Base-by-base conservation (phyloP, 2,797 vertebrate species). In the Malurus leucopterus region DNA sequence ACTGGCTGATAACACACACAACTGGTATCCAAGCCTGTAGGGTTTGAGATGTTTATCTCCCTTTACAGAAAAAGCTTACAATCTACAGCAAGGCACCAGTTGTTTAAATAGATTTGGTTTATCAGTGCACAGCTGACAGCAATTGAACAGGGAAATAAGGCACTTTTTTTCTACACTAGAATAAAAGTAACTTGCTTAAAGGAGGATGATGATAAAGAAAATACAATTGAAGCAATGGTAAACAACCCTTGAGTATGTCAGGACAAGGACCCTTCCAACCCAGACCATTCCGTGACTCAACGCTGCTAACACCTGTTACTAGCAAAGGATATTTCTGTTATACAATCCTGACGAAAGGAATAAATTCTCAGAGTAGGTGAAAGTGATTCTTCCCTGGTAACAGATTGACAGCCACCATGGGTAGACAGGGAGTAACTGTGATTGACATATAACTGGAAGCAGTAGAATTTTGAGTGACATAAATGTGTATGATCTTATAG, bases 361-460 rank as follows among this genome's bases (percentile, higher is more conserved):
- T 64, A 49, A 58, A 87, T 91, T 93, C 77, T 80, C 38, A 90
- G 46, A 84, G 67, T 17, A 54, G 43, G 38, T 86, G 85, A 67
- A 84, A 92, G 72, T 49, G 86, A 59, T 89, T 92, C 46, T 91
- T 59, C 53, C 44, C 61, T 79, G 58, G 36, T 88, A 92, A 86
- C 51, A 95, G 83, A 78, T 83, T 94, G 92, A 84, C 91, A 93
- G 49, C 41, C 51, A 83, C 69, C 49, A 76, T 71, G 73, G 54
- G 58, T 43, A 85, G 65, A 83, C 70, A 79, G 34, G 46, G 72
- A 76, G 76, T 89, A 90, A 91, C 55, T 83, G 62, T 91, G 91
- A 94, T 75, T 94, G 93, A 84, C 83, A 89, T 68, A 58, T 38
- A 65, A 78, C 76, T 92, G 87, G 70, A 92, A 91, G 69, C 86